Conservation (phyloP, 1,140 invertebrate species). For the Chionoecetes opilio region DNA sequence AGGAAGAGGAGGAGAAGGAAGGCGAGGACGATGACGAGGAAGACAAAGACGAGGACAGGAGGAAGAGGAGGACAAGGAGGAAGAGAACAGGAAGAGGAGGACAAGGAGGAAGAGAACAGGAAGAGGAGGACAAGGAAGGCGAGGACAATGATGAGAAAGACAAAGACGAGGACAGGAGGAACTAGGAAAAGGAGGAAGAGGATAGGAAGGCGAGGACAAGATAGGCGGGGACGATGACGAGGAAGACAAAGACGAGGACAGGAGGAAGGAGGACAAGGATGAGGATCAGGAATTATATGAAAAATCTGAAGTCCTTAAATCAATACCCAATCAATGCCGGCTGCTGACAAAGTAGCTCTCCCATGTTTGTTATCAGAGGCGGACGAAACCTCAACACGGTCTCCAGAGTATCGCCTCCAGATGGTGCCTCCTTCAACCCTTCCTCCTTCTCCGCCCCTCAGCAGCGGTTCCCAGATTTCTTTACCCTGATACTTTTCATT, state of each 20-base stretch:
- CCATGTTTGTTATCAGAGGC: slow-evolving; percentile 12
- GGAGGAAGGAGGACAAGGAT: too few species aligned
- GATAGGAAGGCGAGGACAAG: too few species aligned
- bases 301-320: background rate
- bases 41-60: background rate
- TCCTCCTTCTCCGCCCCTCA: background rate
- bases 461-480: too few species aligned
- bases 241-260: too few species aligned
- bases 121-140: background rate
- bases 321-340: too few species aligned
- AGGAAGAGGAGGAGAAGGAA: too few species aligned
- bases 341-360: too few species aligned
- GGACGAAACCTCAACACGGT: background rate
- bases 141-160: background rate
- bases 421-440: background rate
- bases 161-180: too few species aligned
- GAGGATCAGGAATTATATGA: background rate
- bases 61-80: background rate
- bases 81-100: background rate
- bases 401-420: background rate
- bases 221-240: too few species aligned
- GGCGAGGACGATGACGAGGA: too few species aligned
- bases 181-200: too few species aligned
- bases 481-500: too few species aligned
- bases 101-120: background rate